Base-by-base conservation (phyloP, 2,888 invertebrate species). In the Amphipyra tragopoginis region DNA sequence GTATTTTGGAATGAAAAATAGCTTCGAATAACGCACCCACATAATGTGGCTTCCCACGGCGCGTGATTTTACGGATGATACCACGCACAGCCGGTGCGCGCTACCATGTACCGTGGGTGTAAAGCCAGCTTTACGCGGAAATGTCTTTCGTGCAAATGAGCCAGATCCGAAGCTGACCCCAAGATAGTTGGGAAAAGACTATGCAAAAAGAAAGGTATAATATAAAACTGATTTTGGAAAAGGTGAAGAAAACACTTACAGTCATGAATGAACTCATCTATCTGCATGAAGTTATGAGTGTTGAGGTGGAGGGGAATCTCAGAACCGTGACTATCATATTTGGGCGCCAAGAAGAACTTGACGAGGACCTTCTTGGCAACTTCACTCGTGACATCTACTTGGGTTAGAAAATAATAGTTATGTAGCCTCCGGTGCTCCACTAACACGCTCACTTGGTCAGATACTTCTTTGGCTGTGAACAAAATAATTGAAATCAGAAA, bases 271-370 rank as follows among this genome's bases (percentile, higher is more conserved):
- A 96, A 96, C 71, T 95, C 92, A 77, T 96, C 96, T 8, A 96
- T 81, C 77, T 95, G 88, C 75, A 95, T 94, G 86, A 96, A 96
- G 87, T 96, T 96, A 54, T 95, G 84, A 33, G 93, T 91, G 86
- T 95, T 96, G 13, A 93, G 80, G 56, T 93, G 89, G 40, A 96
- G 90, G 73, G 96, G 94, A 39, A 96, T 88, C 60, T 92, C 87
- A 59, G 92, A 88, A 38, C 95, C 95, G 51, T 92, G 87, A 78
- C 96, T 94, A 81, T 97, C 96, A 82, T 96, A 96, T 87, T 96
- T 97, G 7, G 97, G 97, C 55, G 96, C 97, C 42, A 97, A 82
- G 95, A 96, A 97, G 62, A 96, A 91, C 66, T 95, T 96, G 7
- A 97, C 94, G 5, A 95, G 88, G 1, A 92, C 93, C 58, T 93